phyloP scores from a whole-genome alignment of 2,888 invertebrate genomes.

The Zygogramma bicolorata region DNA sequence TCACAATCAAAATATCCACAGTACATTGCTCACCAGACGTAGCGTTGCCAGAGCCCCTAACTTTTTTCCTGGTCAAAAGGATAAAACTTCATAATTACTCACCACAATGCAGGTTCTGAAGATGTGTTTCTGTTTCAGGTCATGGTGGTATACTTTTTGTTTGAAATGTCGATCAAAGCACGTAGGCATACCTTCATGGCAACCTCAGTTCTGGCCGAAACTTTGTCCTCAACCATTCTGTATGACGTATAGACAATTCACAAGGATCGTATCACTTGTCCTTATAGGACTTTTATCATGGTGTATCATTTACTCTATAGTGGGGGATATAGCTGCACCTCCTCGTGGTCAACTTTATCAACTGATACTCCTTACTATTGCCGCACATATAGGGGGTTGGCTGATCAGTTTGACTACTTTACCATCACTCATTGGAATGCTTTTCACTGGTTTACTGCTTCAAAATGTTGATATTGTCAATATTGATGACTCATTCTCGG shows the following conservation, averaged over 20 bases:
- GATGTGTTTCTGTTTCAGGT: slow-evolving; percentile 67
- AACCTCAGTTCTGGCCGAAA: slow-evolving; percentile 84
- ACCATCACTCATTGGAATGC: slow-evolving; percentile 89
- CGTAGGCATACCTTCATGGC: slow-evolving; percentile 75
- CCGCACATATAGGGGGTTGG: slow-evolving; percentile 87
- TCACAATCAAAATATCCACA: no score
- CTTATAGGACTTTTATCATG: slow-evolving; percentile 78
- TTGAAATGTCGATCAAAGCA: slow-evolving; percentile 80
- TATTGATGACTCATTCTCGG: slow-evolving; percentile 73
- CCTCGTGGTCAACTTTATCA: slow-evolving; percentile 86
- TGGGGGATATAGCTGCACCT: slow-evolving; percentile 83
- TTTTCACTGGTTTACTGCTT: slow-evolving; percentile 82
- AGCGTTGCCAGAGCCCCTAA: no score
- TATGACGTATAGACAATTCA: slow-evolving; percentile 84
- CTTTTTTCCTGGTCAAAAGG: no score
- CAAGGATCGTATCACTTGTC: slow-evolving; percentile 78
- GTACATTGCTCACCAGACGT: no score
- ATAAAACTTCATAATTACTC: no score
- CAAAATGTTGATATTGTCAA: slow-evolving; percentile 81
- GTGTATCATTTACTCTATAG: slow-evolving; percentile 81
- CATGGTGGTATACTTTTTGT: slow-evolving; percentile 87
- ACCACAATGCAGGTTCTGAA: no score
- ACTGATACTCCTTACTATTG: slow-evolving; percentile 80
- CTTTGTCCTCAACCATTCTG: slow-evolving; percentile 88
- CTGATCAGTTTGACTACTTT: slow-evolving; percentile 82